These are phyloP conservation scores for Apeira syringaria DNA, from an alignment of 2,888 invertebrate genomes.

Conservation along the genomic window DNA sequence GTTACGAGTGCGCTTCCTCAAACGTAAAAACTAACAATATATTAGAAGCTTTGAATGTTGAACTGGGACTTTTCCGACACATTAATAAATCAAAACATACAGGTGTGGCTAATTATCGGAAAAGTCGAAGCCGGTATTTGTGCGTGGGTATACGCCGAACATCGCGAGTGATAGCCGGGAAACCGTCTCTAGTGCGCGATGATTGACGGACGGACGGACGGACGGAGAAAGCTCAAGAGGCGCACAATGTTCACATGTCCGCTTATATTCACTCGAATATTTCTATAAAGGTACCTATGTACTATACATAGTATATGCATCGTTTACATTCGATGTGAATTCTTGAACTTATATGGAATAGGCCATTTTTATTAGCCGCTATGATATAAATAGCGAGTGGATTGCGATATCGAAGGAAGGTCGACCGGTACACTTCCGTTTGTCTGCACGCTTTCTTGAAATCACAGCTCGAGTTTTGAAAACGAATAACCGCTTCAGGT, in stretches of 20 bases:
- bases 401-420: slow-evolving; percentile 43
- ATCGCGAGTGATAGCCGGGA: slow-evolving; percentile 64
- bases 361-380: slow-evolving; percentile 38
- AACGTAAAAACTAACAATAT: slow-evolving; percentile 21
- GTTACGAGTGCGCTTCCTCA: slow-evolving; percentile 29
- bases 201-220: slow-evolving; percentile 76
- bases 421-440: slow-evolving; percentile 49
- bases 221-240: slow-evolving; percentile 72
- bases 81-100: slow-evolving; percentile 14
- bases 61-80: slow-evolving; percentile 9
- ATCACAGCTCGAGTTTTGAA: slow-evolving; percentile 44
- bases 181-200: slow-evolving; percentile 68
- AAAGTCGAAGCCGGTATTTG: slow-evolving; percentile 7
- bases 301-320: no score
- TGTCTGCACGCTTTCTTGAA: slow-evolving; percentile 46
- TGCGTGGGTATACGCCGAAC: slow-evolving; percentile 32
- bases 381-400: slow-evolving; percentile 29
- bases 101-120: slow-evolving; percentile 7
- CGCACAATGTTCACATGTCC: slow-evolving; percentile 65
- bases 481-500: slow-evolving; percentile 38
- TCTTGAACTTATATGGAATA: slow-evolving; percentile 32
- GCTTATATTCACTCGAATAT: slow-evolving; percentile 57
- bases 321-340: slow-evolving; percentile 34
- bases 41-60: slow-evolving; percentile 14
- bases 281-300: slow-evolving; percentile 40